These are phyloP conservation scores for Neodiprion lecontei DNA, from an alignment of 1,140 invertebrate genomes.

Conservation along the genomic window DNA sequence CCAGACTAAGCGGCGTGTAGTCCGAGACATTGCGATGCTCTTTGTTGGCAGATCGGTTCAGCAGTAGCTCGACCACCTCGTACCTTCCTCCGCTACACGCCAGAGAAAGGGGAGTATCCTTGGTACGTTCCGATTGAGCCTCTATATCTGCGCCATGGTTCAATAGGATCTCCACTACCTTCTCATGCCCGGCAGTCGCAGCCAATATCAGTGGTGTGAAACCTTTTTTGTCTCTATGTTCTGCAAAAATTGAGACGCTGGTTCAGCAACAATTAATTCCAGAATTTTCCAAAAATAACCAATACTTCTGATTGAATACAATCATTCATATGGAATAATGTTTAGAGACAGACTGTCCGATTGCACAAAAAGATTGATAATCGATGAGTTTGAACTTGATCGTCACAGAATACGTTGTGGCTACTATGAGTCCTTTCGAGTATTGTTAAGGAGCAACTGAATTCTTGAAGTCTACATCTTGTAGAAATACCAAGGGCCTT, in stretches of 20 bases:
- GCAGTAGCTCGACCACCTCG: constrained; percentile 94
- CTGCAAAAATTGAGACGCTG: constrained; percentile 53
- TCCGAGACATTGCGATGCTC: constrained; percentile 99
- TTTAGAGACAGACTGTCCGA: too few relatives aligned
- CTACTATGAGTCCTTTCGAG: too few relatives aligned
- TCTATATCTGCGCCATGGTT: constrained; percentile 95
- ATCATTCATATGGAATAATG: too few relatives aligned
- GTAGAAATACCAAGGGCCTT: too few relatives aligned
- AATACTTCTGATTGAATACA: too few relatives aligned
- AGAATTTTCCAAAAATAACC: too few relatives aligned
- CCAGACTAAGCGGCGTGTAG: constrained; percentile 97
- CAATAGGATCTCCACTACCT: constrained; percentile 91
- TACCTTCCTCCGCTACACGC: constrained; percentile 97
- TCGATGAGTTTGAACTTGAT: too few relatives aligned
- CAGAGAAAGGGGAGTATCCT: constrained; percentile 96
- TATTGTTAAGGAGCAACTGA: too few relatives aligned
- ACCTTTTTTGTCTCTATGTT: constrained; percentile 99
- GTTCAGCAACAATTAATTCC: neutral
- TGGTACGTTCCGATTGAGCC: constrained; percentile 97
- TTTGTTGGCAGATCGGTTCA: constrained; percentile 91
- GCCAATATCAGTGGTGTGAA: constrained; percentile 98
- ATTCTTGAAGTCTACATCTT: too few relatives aligned
- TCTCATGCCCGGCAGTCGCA: constrained; percentile 96
- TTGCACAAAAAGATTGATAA: too few relatives aligned
- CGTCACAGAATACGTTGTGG: too few relatives aligned